Percentiles rank a stretch among this genome's conserved stretches.
phyloP scores from a whole-genome alignment of 1,140 invertebrate species.

The Diuraphis noxia region DNA sequence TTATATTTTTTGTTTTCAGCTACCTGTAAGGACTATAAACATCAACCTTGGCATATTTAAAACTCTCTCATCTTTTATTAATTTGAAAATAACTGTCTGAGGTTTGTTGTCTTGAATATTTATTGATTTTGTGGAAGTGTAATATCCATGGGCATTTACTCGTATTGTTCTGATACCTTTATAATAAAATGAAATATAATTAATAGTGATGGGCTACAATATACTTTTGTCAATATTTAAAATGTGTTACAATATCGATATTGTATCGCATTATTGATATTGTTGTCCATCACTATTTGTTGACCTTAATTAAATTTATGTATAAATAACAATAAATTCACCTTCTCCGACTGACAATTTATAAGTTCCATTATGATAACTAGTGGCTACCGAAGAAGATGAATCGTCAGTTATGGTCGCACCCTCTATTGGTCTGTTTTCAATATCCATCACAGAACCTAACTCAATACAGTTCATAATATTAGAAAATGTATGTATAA shows the following conservation, averaged over 20 bases:
- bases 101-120: constrained; percentile 61
- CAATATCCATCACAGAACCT: constrained; percentile 66
- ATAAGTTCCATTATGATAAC: constrained; percentile 17
- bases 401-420: constrained; percentile 64
- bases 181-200: background rate
- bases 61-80: constrained; percentile 69
- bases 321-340: constrained; percentile 2
- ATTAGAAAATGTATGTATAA: background rate
- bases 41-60: constrained; percentile 73
- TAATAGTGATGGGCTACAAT: no score
- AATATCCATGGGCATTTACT: constrained; percentile 66
- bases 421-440: constrained; percentile 65
- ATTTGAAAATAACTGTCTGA: constrained; percentile 68
- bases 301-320: background rate
- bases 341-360: background rate
- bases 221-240: no score
- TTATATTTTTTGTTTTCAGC: constrained; percentile 8
- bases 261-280: no score
- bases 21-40: constrained; percentile 74
- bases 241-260: no score
- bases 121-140: constrained; percentile 64
- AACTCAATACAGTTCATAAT: constrained; percentile 45
- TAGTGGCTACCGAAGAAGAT: constrained; percentile 54
- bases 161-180: constrained; percentile 65
- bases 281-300: background rate